A percentile compares a stretch with the other conserved stretches of the same genome.
Conservation (phyloP, 2,797 vertebrate species). For the Todus mexicanus region DNA sequence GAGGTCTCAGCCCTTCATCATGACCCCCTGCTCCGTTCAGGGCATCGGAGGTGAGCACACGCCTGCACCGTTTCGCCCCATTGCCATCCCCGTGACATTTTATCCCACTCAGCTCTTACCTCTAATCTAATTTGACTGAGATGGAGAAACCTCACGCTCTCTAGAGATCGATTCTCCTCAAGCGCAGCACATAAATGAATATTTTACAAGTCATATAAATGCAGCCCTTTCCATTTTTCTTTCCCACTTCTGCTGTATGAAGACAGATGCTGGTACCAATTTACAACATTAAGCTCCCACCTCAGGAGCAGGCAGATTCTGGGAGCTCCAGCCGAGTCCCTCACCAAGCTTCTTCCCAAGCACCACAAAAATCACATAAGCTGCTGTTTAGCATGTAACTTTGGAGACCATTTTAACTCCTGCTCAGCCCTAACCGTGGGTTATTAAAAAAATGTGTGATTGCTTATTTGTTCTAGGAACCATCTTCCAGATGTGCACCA, state of each 20-base stretch:
- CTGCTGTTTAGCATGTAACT: not conserved
- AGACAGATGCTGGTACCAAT: not conserved
- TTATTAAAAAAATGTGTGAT: not conserved
- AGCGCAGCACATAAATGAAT: conserved; percentile 45
- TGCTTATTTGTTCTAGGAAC: not conserved
- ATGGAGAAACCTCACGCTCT: conserved; percentile 26
- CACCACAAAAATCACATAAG: not conserved
- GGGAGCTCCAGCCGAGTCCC: fast-evolving
- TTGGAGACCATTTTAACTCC: not conserved
- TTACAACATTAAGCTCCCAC: fast-evolving
- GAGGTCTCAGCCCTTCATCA: not conserved
- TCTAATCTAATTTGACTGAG: conserved; percentile 37
- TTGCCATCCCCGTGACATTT: not conserved
- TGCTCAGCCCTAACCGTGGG: not conserved
- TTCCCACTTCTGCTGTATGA: not conserved
- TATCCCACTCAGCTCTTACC: not conserved
- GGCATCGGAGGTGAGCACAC: not conserved
- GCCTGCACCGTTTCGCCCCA: fast-evolving
- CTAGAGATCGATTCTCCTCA: conserved; percentile 35
- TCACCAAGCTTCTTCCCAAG: not conserved
- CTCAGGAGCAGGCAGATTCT: not conserved
- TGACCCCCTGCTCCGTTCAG: not conserved
- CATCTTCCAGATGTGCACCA: fast-evolving
- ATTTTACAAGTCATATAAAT: conserved; percentile 41
- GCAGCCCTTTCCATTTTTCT: conserved; percentile 28